Base-by-base conservation (phyloP, 2,888 invertebrate genomes). In the Megalurothrips usitatus region DNA sequence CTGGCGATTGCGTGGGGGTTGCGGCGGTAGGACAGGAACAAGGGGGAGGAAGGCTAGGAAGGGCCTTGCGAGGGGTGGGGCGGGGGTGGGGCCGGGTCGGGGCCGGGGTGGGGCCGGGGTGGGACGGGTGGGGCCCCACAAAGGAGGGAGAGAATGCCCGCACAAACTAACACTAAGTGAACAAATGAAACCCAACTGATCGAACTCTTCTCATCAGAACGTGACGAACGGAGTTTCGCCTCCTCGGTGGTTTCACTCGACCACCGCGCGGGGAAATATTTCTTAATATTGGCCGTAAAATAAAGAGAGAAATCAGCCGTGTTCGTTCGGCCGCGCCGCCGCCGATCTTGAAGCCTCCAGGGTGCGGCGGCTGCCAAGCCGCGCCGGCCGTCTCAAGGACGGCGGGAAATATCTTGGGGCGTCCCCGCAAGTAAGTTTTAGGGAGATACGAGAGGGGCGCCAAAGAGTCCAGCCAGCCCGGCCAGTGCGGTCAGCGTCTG, bases 161-260 rank as follows among this genome's bases (percentile, higher is more conserved):
- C 68, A 75, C 68, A 75, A 75, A 75, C 68, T 75, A 75, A 75
- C 23, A 23, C 68, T 75, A 75, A 75, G 68, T 75, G 68, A 75
- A 75, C 68, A 75, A 75, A 75, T 75, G 68, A 75, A 75, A 26
- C 68, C 26, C 26, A 75, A 26, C 68, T 26, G 68, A 75, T 75
- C 68, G 68, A 75, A 75, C 68, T 75, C 58, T 17, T 17, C 58
- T 58, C 68, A 26, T 26, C 26, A 12, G 68, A 12, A 75, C 68
- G 68, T 75, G 68, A 58, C 58, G 58, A 17, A 58, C 11, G 17
- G n/a, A n/a, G 58, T 17, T 19, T 58, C 17, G 58, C 19, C 6
- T 19, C 12, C 14, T 52, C 17, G 17, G 17, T 52, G 52, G 19
- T n/a, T 19, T 58, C 14, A 58, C 17, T 6, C 52, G 52, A 12